Evolutionary conservation across 2,888 invertebrate genomes (phyloP).

Genomic region (Urechis unicinctus): DNA sequence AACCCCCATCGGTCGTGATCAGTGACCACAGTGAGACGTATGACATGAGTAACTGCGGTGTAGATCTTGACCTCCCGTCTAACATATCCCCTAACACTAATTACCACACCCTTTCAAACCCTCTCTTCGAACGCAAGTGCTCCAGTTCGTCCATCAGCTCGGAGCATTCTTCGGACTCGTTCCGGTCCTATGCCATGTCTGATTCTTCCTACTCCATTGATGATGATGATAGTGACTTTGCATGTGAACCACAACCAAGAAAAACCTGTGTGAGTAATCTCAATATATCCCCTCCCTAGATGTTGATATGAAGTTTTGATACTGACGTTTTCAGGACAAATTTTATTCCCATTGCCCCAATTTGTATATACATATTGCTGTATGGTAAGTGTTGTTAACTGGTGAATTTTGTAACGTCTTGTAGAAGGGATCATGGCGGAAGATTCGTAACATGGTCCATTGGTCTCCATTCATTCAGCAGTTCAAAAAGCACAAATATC

Average conservation of each 20-base stretch:
- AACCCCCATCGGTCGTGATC: not conserved
- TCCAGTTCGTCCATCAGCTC: not conserved
- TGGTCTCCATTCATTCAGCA: constrained; percentile 97
- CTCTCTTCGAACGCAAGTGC: too few relatives aligned
- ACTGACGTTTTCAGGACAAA: too few relatives aligned
- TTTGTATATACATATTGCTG: too few relatives aligned
- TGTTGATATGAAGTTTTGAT: too few relatives aligned
- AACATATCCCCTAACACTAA: too few relatives aligned
- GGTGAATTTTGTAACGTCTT: too few relatives aligned
- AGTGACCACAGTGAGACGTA: not conserved
- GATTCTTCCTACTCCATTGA: not conserved
- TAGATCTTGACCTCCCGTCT: not conserved
- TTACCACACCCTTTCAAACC: too few relatives aligned
- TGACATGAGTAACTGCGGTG: not conserved
- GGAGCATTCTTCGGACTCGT: not conserved
- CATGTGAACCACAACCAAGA: too few relatives aligned
- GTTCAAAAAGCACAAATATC: constrained; percentile 89
- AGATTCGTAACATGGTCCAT: constrained; percentile 85
- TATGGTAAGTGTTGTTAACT: too few relatives aligned
- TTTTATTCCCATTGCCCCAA: too few relatives aligned
- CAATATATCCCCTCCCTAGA: too few relatives aligned
- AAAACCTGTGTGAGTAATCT: too few relatives aligned
- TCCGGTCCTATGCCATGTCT: not conserved
- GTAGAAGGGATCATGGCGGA: constrained; percentile 67
- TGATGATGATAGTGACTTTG: not conserved